phyloP scores from a whole-genome alignment of 2,113 vertebrate genomes.

The Conger conger region DNA sequence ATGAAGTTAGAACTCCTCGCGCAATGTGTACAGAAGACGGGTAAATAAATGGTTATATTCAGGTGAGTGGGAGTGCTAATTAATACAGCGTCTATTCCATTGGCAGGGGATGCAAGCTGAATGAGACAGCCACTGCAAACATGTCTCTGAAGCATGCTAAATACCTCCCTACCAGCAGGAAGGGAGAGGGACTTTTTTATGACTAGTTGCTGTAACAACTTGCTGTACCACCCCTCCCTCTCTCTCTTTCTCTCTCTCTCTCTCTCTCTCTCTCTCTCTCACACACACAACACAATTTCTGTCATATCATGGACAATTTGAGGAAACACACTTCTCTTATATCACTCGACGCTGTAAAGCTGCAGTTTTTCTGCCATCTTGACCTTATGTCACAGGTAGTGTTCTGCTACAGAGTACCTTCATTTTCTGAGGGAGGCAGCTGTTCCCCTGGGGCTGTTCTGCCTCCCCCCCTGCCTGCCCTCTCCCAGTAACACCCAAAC shows the following conservation, averaged over 20 bases:
- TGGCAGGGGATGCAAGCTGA: slow-evolving; percentile 55
- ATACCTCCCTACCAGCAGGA: slow-evolving; percentile 57
- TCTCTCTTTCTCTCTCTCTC: neutral
- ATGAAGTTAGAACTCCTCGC: slow-evolving; percentile 40
- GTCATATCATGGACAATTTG: slow-evolving; percentile 27
- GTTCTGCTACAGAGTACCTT: neutral
- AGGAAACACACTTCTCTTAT: slow-evolving; percentile 27
- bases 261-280: no score
- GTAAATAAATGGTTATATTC: slow-evolving; percentile 49
- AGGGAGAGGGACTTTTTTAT: slow-evolving; percentile 44
- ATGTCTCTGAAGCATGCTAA: slow-evolving; percentile 65
- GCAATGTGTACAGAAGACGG: slow-evolving; percentile 35
- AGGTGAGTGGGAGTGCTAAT: slow-evolving; percentile 74
- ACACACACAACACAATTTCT: neutral
- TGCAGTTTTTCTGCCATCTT: neutral
- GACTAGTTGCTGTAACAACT: slow-evolving; percentile 54
- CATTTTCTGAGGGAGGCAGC: neutral
- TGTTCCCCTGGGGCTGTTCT: neutral
- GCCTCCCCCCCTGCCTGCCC: neutral
- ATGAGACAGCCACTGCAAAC: slow-evolving; percentile 50
- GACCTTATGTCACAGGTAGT: neutral
- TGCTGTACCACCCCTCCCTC: neutral
- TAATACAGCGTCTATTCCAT: slow-evolving; percentile 61
- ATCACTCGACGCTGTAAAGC: slow-evolving; percentile 18
- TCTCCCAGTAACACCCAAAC: neutral